Conservation (phyloP, 2,888 invertebrate genomes). For the Latrodectus elegans region DNA sequence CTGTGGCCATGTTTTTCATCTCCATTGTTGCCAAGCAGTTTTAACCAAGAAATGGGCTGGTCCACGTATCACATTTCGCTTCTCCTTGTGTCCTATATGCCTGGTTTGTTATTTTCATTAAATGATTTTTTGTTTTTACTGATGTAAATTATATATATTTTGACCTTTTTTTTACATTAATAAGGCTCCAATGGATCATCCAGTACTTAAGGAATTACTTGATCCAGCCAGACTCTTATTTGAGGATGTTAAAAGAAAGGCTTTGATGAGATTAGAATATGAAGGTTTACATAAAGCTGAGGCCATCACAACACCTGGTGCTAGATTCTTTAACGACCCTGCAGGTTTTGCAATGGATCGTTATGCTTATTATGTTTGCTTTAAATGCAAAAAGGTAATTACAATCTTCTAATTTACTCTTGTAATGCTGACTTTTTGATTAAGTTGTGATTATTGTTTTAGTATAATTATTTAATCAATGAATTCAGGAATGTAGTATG, state of each 20-base stretch:
- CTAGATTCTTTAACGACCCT: conserved; percentile 85
- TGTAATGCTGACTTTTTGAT: no score
- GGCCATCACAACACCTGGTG: conserved; percentile 81
- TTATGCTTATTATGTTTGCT: conserved; percentile 98
- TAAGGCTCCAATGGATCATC: conserved; percentile 87
- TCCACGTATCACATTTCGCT: conserved; percentile 95
- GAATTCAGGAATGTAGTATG: no score
- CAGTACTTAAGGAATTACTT: conserved; percentile 84
- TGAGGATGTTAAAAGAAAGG: conserved; percentile 94
- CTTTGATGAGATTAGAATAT: conserved; percentile 95
- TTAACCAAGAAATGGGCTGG: conserved; percentile 93
- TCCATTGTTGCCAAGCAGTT: conserved; percentile 90
- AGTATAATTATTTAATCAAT: no score
- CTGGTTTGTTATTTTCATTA: conserved; percentile 80
- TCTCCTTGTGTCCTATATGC: conserved; percentile 96
- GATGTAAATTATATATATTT: no score
- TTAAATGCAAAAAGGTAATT: conserved; percentile 84
- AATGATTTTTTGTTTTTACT: no score
- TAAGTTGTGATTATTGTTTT: no score
- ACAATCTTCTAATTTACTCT: no score
- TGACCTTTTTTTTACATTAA: no score
- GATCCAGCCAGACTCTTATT: conserved; percentile 86
- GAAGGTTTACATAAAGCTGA: conserved; percentile 90
- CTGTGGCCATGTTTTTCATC: conserved; percentile 97
- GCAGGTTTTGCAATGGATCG: conserved; percentile 95